These are phyloP conservation scores for Pao palembangensis DNA, from an alignment of 2,113 vertebrate genomes.

Conservation along the genomic window DNA sequence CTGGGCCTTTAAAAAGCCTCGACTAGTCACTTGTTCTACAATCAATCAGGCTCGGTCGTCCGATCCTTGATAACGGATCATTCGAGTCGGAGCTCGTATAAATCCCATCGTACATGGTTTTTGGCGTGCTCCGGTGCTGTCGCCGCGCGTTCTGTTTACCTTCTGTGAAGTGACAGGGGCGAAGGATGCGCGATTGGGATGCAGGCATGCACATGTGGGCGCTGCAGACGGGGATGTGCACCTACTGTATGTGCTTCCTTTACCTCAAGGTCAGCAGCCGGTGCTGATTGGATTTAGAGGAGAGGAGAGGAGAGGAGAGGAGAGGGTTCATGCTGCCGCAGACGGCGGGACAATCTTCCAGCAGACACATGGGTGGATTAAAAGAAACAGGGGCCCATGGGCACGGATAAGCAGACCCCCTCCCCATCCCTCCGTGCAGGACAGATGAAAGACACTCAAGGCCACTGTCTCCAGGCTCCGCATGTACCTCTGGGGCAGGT, in stretches of 20 bases:
- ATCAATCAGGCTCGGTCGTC: slow-evolving; percentile 13
- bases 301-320: slow-evolving; percentile 13
- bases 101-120: slow-evolving; percentile 8
- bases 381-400: slow-evolving; percentile 1
- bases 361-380: slow-evolving; percentile 28
- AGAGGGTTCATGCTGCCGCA: slow-evolving; percentile 41
- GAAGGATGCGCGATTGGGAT: slow-evolving; percentile 20
- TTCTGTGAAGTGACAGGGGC: slow-evolving; percentile 12
- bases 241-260: slow-evolving; percentile 44
- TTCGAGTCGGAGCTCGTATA: slow-evolving; percentile 11
- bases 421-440: too few relatives aligned
- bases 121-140: slow-evolving; percentile 21
- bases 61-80: slow-evolving; percentile 22
- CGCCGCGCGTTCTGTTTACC: background rate
- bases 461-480: too few relatives aligned
- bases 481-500: too few relatives aligned
- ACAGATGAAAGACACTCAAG: background rate
- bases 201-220: slow-evolving; percentile 25
- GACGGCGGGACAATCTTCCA: slow-evolving; percentile 44
- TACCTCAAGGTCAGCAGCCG: slow-evolving; percentile 63
- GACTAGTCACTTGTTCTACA: slow-evolving; percentile 25
- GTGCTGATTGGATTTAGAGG: slow-evolving; percentile 60
- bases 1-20: slow-evolving; percentile 41
- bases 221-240: slow-evolving; percentile 28
- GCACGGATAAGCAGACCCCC: slow-evolving; percentile 12